A percentile compares a stretch with the other conserved stretches of the same genome.
Evolutionary conservation across 2,888 invertebrate genomes (phyloP).

Genomic region (Pilophorus perplexus): DNA sequence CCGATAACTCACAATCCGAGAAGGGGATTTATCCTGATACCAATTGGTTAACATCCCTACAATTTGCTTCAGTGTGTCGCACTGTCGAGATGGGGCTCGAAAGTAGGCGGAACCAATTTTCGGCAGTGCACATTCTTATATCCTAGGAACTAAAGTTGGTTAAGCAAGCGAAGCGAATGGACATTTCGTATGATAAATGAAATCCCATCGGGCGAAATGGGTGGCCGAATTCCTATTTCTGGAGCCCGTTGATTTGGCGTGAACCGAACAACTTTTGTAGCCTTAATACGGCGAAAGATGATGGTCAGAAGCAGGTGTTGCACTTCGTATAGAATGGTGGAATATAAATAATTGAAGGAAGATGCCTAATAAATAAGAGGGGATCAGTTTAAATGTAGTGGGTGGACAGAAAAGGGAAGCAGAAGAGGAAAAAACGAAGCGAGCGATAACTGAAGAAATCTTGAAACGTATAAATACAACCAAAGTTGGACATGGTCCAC

Average conservation of each 20-base stretch:
- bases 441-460: conserved; percentile 35
- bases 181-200: conserved; percentile 24
- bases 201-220: conserved; percentile 18
- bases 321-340: conserved; percentile 21
- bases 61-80: too few relatives aligned
- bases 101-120: too few relatives aligned
- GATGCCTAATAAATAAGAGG: conserved; percentile 32
- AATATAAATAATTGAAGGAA: conserved; percentile 39
- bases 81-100: too few relatives aligned
- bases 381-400: conserved; percentile 37
- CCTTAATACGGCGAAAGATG: background rate
- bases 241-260: conserved; percentile 14
- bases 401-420: conserved; percentile 29
- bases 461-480: conserved; percentile 40
- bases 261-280: conserved; percentile 17
- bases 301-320: conserved; percentile 14
- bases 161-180: too few relatives aligned
- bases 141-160: too few relatives aligned
- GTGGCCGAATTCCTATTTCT: conserved; percentile 21
- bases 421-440: conserved; percentile 21
- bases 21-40: too few relatives aligned
- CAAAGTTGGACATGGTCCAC: conserved; percentile 32
- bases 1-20: too few relatives aligned
- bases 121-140: too few relatives aligned
- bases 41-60: too few relatives aligned